phyloP scores from a whole-genome alignment of 2,797 vertebrate species.

The Spea hammondii region DNA sequence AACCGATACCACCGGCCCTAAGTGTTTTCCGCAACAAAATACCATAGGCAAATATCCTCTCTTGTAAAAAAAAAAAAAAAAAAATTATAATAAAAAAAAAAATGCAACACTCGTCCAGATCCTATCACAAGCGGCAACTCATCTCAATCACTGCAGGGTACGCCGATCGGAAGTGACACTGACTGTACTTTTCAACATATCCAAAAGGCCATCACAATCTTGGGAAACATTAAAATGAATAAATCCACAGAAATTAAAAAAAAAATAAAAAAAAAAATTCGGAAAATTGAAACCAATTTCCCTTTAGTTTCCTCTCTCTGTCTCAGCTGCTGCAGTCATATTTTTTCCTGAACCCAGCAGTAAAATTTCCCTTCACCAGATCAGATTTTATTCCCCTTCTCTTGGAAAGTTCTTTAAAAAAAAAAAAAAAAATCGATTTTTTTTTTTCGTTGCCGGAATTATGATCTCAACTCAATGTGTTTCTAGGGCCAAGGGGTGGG shows the following conservation, averaged over 20 bases:
- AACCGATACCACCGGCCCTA: not conserved
- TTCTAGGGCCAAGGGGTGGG: conserved; percentile 39
- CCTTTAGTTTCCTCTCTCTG: conserved; percentile 1
- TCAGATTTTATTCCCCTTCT: conserved; percentile 48
- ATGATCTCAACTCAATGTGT: conserved; percentile 50
- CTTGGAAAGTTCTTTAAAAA: conserved; percentile 34
- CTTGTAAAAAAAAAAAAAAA: not conserved
- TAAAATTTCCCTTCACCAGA: conserved; percentile 31
- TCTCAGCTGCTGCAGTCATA: conserved; percentile 1
- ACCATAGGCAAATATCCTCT: conserved; percentile 13
- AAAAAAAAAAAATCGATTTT: conserved; percentile 23
- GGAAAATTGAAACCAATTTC: not conserved
- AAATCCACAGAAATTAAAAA: not conserved
- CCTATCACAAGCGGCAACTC: not conserved
- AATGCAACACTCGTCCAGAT: not conserved
- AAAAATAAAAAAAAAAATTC: not conserved
- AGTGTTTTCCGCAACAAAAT: conserved; percentile 9
- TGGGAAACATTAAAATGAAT: conserved; percentile 1
- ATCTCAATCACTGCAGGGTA: conserved; percentile 14
- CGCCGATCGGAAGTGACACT: not conserved
- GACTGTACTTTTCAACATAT: not conserved
- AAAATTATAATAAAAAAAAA: too few relatives aligned
- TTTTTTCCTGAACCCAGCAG: conserved; percentile 47
- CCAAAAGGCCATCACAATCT: not conserved
- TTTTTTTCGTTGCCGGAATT: conserved; percentile 36